Conservation (phyloP, 2,888 invertebrate genomes). For the Phlogophora meticulosa region DNA sequence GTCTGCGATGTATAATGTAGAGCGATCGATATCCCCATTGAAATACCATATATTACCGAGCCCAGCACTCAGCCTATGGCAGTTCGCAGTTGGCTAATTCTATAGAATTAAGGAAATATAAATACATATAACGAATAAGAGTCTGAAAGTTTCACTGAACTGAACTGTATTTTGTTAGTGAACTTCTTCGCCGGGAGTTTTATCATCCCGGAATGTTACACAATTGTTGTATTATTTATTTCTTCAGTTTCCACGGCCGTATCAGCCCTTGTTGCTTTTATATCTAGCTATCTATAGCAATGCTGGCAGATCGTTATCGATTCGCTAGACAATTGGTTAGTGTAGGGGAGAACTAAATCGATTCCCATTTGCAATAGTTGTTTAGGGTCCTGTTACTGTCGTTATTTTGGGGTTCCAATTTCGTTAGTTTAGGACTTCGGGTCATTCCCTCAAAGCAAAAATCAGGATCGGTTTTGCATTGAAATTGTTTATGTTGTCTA, state of each 20-base stretch:
- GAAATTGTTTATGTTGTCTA: conserved; percentile 14
- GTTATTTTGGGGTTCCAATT: conserved; percentile 34
- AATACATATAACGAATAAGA: conserved; percentile 27
- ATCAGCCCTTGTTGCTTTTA: conserved; percentile 10
- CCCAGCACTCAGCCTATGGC: conserved; percentile 6
- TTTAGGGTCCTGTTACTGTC: conserved; percentile 37
- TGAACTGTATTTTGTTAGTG: conserved; percentile 18
- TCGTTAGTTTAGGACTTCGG: conserved; percentile 38
- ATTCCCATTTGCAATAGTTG: conserved; percentile 55
- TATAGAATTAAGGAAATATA: conserved; percentile 42
- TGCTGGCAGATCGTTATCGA: conserved; percentile 44
- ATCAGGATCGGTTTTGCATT: conserved; percentile 22
- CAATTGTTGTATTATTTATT: conserved; percentile 36
- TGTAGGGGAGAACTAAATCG: conserved; percentile 49
- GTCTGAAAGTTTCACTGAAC: conserved; percentile 29
- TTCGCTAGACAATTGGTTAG: conserved; percentile 37
- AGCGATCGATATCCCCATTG: conserved; percentile 45
- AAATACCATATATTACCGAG: conserved; percentile 49
- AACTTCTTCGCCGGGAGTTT: conserved; percentile 14
- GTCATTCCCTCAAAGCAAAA: conserved; percentile 16
- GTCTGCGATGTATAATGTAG: conserved; percentile 45
- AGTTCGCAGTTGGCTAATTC: conserved; percentile 36
- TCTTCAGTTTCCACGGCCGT: conserved; percentile 1
- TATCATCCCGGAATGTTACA: conserved; percentile 19
- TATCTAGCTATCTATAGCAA: conserved; percentile 18